phyloP scores from a whole-genome alignment of 2,113 vertebrate species.

The Ciconia stormi region DNA sequence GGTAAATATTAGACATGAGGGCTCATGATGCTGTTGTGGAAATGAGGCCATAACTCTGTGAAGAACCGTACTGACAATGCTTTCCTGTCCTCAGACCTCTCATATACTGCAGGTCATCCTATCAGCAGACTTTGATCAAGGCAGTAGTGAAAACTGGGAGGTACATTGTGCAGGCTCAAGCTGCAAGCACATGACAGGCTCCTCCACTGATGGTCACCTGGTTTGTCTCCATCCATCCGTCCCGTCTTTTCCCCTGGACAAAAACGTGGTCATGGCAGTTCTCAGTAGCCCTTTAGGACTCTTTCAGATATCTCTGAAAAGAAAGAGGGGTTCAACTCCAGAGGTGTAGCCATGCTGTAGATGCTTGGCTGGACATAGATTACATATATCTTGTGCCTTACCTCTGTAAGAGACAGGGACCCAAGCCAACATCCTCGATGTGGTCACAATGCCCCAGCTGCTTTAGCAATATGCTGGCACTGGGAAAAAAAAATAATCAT shows the following conservation, averaged over 20 bases:
- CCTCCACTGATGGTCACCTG: neutral
- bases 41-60: neutral
- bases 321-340: neutral
- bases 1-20: neutral
- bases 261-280: neutral
- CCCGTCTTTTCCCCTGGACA: neutral
- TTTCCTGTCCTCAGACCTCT: neutral
- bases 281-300: neutral
- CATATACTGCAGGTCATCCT: neutral
- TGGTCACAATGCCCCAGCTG: neutral
- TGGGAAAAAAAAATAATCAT: neutral
- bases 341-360: neutral
- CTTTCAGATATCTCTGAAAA: neutral
- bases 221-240: neutral
- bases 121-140: neutral
- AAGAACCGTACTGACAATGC: neutral
- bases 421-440: neutral
- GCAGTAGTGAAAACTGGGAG: neutral
- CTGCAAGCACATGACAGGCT: neutral
- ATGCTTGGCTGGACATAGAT: neutral
- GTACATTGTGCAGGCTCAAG: neutral
- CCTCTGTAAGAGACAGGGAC: neutral
- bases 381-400: neutral
- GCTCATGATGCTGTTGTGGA: neutral
- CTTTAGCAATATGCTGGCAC: neutral